A percentile compares a stretch with the other conserved stretches of the same genome.
Conservation (phyloP, 2,888 invertebrate species). For the Dendrolimus pini region DNA sequence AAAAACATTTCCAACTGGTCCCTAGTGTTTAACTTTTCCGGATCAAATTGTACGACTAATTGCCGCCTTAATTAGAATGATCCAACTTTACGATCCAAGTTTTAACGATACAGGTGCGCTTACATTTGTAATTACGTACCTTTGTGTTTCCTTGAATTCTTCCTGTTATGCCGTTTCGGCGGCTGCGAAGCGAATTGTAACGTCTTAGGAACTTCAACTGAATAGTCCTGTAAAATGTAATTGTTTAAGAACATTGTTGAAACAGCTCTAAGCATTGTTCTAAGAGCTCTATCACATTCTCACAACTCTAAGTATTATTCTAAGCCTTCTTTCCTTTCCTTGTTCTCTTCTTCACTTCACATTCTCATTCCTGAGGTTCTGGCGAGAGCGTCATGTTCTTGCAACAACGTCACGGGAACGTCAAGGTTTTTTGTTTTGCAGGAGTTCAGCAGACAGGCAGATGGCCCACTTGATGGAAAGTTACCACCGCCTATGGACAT, state of each 20-base stretch:
- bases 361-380: too few relatives aligned
- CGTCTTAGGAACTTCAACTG: slow-evolving; percentile 41
- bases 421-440: too few relatives aligned
- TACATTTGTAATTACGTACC: slow-evolving; percentile 31
- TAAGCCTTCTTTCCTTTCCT: too few relatives aligned
- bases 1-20: not conserved
- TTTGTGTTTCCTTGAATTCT: slow-evolving; percentile 56
- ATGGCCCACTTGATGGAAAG: too few relatives aligned
- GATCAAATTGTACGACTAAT: not conserved
- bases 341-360: too few relatives aligned
- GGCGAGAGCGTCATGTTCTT: too few relatives aligned
- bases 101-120: not conserved
- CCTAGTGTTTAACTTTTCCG: not conserved
- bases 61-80: not conserved
- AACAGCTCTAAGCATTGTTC: too few relatives aligned
- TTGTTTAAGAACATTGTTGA: slow-evolving; percentile 1
- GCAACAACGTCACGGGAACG: too few relatives aligned
- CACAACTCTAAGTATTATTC: too few relatives aligned
- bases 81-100: not conserved
- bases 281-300: too few relatives aligned
- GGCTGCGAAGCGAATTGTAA: slow-evolving; percentile 42
- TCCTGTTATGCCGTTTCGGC: slow-evolving; percentile 53
- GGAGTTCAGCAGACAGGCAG: too few relatives aligned
- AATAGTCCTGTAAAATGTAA: slow-evolving; percentile 44
- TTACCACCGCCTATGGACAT: too few relatives aligned